Percentiles rank a stretch among this genome's conserved stretches.
phyloP scores from a whole-genome alignment of 2,888 invertebrate species.

The Poecilobothrus nobilitatus region DNA sequence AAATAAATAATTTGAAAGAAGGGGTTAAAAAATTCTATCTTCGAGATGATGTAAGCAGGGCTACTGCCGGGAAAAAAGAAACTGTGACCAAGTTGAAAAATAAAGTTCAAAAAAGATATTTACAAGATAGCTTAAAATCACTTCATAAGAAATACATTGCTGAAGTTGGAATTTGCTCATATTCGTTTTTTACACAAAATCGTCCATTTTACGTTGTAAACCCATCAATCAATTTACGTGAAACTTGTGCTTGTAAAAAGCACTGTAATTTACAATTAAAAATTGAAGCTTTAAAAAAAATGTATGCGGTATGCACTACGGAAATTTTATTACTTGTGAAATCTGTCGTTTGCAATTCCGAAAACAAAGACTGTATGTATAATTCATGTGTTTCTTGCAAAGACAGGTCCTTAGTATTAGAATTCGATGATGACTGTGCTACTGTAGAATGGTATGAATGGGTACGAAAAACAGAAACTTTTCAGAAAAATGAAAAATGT shows the following conservation, averaged over 20 bases:
- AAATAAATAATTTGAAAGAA: too few relatives aligned
- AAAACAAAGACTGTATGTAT: not conserved
- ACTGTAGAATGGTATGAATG: not conserved
- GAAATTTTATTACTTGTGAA: not conserved
- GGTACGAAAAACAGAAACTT: not conserved
- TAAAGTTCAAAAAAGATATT: not conserved
- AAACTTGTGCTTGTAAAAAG: not conserved
- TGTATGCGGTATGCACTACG: not conserved
- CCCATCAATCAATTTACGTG: not conserved
- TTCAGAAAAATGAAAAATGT: not conserved
- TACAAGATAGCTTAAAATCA: not conserved
- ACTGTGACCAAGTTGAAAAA: not conserved
- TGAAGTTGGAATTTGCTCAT: not conserved
- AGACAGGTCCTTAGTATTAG: not conserved
- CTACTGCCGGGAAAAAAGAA: conserved; percentile 5
- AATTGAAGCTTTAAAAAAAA: not conserved
- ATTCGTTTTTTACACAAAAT: not conserved
- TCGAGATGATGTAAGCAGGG: not conserved
- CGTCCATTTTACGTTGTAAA: not conserved
- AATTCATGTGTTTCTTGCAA: not conserved
- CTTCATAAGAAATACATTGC: not conserved
- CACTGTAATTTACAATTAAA: not conserved
- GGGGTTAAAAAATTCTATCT: not conserved
- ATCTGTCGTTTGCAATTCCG: not conserved
- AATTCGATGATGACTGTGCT: not conserved